phyloP scores from a whole-genome alignment of 30 jellyfish, hydroid and myxozoan genomes.

The Aurelia aurita region DNA sequence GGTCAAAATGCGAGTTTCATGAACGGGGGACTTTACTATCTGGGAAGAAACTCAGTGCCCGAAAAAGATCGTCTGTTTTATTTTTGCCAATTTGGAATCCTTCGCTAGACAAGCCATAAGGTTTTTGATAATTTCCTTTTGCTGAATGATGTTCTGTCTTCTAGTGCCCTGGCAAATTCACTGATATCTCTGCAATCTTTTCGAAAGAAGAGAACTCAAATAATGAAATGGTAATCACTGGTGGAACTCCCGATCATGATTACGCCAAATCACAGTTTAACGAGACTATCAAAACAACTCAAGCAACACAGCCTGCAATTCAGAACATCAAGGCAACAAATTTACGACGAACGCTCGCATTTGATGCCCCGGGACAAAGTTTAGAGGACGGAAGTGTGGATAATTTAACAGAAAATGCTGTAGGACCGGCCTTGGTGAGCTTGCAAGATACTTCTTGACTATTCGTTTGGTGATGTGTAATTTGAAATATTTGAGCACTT shows the following conservation, averaged over 20 bases:
- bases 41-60: too few species aligned
- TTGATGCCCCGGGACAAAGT: conserved; percentile 51
- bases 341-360: conserved; percentile 74
- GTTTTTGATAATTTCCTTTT: too few species aligned
- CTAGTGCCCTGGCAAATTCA: conserved; percentile 63
- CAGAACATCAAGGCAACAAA: conserved; percentile 23
- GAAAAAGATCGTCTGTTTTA: too few species aligned
- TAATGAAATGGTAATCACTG: not conserved
- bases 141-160: not conserved
- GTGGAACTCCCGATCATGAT: conserved; percentile 85
- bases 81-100: too few species aligned
- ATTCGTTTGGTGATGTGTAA: too few species aligned
- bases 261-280: conserved; percentile 56
- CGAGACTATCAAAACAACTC: not conserved
- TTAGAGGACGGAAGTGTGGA: conserved; percentile 24
- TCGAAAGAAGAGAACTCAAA: conserved; percentile 18
- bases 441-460: too few species aligned
- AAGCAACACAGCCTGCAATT: not conserved
- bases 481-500: too few species aligned
- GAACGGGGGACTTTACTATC: too few species aligned
- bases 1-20: too few species aligned
- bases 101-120: too few species aligned
- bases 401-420: too few species aligned
- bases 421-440: too few species aligned
- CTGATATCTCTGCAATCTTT: conserved; percentile 58